Evolutionary conservation across 2,113 vertebrate species (phyloP).

Genomic region (Cisticola juncidis): DNA sequence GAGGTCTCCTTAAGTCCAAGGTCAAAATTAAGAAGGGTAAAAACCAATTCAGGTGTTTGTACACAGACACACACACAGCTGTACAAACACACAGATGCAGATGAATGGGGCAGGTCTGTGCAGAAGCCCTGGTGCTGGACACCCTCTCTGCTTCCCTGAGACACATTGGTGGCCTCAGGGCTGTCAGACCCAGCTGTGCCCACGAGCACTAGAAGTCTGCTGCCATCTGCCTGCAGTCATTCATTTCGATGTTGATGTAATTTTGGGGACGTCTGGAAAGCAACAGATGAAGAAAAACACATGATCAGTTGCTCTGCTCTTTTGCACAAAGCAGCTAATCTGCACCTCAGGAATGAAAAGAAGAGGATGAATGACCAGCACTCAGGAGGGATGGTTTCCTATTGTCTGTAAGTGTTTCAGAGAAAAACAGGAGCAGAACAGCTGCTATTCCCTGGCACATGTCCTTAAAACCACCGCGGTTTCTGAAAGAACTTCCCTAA

Average conservation of each 20-base stretch:
- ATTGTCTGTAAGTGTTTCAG: fast-evolving
- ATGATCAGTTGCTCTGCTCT: not conserved
- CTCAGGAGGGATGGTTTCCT: not conserved
- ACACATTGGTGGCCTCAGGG: not conserved
- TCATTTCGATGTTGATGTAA: slow-evolving; percentile 51
- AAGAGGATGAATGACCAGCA: not conserved
- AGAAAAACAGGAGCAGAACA: not conserved
- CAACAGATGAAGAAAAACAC: not conserved
- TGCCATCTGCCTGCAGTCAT: not conserved
- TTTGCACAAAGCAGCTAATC: not conserved
- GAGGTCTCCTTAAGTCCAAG: not conserved
- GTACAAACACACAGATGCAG: not conserved
- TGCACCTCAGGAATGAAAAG: not conserved
- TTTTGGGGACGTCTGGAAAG: slow-evolving; percentile 6
- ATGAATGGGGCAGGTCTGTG: not conserved
- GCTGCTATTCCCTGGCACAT: not conserved
- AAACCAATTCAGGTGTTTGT: not conserved
- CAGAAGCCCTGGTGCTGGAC: not conserved
- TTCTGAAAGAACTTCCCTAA: not conserved
- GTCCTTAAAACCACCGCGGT: not conserved
- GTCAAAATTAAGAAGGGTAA: not conserved
- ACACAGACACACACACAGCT: not conserved
- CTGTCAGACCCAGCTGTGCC: not conserved
- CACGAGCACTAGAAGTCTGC: not conserved
- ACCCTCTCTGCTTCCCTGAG: not conserved